Percentiles rank a stretch among this genome's conserved stretches.
Conservation (phyloP, 2,113 vertebrate species). For the Atherinomorus stipes region DNA sequence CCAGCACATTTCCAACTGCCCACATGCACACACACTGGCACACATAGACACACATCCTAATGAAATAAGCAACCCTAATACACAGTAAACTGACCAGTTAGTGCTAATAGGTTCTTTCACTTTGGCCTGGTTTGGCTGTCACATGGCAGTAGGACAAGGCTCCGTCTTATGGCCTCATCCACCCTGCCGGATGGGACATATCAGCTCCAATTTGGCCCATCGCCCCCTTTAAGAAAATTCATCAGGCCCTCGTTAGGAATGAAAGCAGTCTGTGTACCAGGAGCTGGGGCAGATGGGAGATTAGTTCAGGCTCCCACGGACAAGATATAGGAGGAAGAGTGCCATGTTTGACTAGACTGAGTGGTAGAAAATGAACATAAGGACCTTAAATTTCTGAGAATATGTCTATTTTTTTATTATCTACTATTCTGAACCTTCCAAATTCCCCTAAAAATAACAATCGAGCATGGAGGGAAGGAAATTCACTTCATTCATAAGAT, state of each 20-base stretch:
- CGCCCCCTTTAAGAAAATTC: conserved; percentile 78
- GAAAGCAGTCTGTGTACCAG: conserved; percentile 78
- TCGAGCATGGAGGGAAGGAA: neutral
- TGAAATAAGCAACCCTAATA: conserved; percentile 70
- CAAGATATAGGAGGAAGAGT: conserved; percentile 51
- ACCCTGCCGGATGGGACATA: conserved; percentile 76
- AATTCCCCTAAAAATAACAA: neutral
- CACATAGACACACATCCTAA: conserved; percentile 60
- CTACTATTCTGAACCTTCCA: neutral
- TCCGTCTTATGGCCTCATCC: conserved; percentile 64
- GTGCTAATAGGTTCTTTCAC: conserved; percentile 72
- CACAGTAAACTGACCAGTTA: conserved; percentile 76
- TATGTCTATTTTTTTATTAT: neutral
- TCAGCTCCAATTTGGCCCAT: conserved; percentile 84
- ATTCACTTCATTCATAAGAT: conserved; percentile 3
- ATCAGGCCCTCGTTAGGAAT: conserved; percentile 80
- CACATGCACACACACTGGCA: conserved; percentile 18
- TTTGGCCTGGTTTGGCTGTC: conserved; percentile 73
- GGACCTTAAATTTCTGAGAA: conserved; percentile 19
- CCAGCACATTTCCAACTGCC: conserved; percentile 5
- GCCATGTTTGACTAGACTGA: conserved; percentile 43
- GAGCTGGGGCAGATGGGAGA: conserved; percentile 69
- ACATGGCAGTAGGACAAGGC: conserved; percentile 79
- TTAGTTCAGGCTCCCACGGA: conserved; percentile 76
- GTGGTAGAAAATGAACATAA: conserved; percentile 40